Evolutionary conservation across 1,140 invertebrate genomes (phyloP).

Genomic region (Pristionchus pacificus): DNA sequence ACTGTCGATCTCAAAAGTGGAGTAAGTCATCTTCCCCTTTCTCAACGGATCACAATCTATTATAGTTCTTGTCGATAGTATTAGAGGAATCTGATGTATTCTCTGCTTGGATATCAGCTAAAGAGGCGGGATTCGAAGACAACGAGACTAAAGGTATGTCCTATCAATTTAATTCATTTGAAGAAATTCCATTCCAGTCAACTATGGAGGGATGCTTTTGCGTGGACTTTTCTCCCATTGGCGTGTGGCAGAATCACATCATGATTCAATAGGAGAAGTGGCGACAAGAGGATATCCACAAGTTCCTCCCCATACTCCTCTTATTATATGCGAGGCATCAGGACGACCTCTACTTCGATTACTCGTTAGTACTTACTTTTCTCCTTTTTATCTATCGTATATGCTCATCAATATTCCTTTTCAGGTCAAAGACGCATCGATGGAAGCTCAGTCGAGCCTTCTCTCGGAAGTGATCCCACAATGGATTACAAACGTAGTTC

Average conservation of each 20-base stretch:
- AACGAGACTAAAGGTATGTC: constrained; percentile 76
- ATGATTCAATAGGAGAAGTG: constrained; percentile 42
- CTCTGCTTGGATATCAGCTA: constrained; percentile 93
- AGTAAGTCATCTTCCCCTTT: constrained; percentile 62
- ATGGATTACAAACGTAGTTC: constrained; percentile 81
- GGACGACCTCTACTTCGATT: constrained; percentile 4
- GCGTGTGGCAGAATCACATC: constrained; percentile 61
- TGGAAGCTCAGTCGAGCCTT: constrained; percentile 87
- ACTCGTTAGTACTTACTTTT: constrained; percentile 10
- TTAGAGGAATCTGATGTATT: constrained; percentile 96
- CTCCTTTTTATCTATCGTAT: constrained; percentile 10
- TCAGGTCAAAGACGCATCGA: constrained; percentile 83
- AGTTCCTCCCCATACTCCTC: constrained; percentile 88
- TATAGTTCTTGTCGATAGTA: constrained; percentile 92
- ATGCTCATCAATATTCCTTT: constrained; percentile 62
- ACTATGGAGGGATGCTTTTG: constrained; percentile 87
- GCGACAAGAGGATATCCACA: constrained; percentile 80
- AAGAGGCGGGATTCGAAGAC: constrained; percentile 82
- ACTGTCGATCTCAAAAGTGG: constrained; percentile 97
- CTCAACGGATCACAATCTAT: constrained; percentile 40
- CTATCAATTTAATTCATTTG: constrained; percentile 15
- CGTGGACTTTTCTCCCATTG: constrained; percentile 93
- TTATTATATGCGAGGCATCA: constrained; percentile 75
- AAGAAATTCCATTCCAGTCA: constrained; percentile 66
- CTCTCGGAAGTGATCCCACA: constrained; percentile 88